Base-by-base conservation (phyloP, 2,113 vertebrate species). In the Hypomesus transpacificus region DNA sequence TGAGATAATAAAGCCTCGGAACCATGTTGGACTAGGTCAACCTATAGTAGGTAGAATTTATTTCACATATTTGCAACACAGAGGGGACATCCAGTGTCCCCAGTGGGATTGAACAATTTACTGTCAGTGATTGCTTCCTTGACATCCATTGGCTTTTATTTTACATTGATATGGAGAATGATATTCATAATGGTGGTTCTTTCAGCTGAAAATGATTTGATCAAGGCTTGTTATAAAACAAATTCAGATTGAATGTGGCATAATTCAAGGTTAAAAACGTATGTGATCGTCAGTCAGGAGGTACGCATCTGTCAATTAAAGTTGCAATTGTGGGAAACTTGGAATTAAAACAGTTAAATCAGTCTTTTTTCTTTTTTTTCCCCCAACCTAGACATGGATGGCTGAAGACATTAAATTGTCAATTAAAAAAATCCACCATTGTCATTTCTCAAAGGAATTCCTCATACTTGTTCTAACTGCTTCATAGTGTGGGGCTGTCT, bases 351-450 rank as follows among this genome's bases (percentile, higher is more conserved):
- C 9, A 17, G 14, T 34, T 50, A 31, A 20, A n/a, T 62, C 14
- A 17, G 22, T 7, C 13, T 11, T 51, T 26, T 18, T 63, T 1
- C 16, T 4, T 26, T 26, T 18, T 39, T 63, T 46, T 52, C 68
- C 22, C n/a, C 22, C n/a, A 52, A 62, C 61, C 57, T 56, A 18
- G 51, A 73, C 70, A 75, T 39, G 67, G 71, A 65, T 71, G 73
- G 68, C 61, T 73, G 60, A 67, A 69, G 59, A 70, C 63, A 78
- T 83, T 84, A 80, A 83, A 86, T 78, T 74, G 73, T 80, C 77
- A 86, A 83, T 87, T 85, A 82, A 39, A 17, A 76, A 73, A 66
- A 76, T 68, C 73, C 56, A 53, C 57, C 5, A 3, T 54, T 65
- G 69, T 78, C 68, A 86, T 81, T 81, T 80, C 73, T 86, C 81